Base-by-base conservation (phyloP, 2,113 vertebrate genomes). In the Pelecanus crispus region DNA sequence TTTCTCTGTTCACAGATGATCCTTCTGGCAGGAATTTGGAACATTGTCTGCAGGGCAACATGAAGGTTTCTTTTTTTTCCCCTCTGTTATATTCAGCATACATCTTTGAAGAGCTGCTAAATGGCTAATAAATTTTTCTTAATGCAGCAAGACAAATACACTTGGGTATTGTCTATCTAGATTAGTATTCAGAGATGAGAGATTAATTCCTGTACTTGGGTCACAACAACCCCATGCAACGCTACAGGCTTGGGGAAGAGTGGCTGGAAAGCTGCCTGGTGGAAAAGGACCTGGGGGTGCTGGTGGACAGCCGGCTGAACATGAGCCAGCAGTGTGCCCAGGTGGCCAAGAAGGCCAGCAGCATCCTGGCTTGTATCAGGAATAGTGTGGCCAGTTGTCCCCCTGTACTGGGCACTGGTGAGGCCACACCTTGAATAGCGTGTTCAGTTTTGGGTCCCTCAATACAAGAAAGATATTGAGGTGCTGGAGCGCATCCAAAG, bases 1-100 rank as follows among this genome's bases (percentile, higher is more conserved):
- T 99, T 56, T 96, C 98, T 29, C 98, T 99, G 21, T 99, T 99
- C 95, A 99, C 98, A 17, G 99, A 99, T 24, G 99, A 99, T 96
- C 99, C 99, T 34, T 99, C 98, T 47, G 99, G 98, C 15, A 98
- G 97, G 94, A 98, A 98, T 94, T 94, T 98, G 97, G 98, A 99
- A 90, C 98, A 99, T 71, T 99, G 98, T 92, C 97, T 99, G 74
- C 98, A 98, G 45, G 97, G 98, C 36, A 96, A 95, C 47, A 98
- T 98, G 94, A 99, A 99, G 99, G 99, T 99, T 83, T 40, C 58
- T 42, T 29, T 13, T 44, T 67, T 78, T 36, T 29, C 2, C 3
- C 17, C 22, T 66, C 47, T 74, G 31, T 22, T 89, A 29, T 42
- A 19, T 80, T 65, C 58, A 62, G 32, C 36, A 29, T 45, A 52